Conservation (phyloP, 2,888 invertebrate genomes). For the Eupeodes latifasciatus region DNA sequence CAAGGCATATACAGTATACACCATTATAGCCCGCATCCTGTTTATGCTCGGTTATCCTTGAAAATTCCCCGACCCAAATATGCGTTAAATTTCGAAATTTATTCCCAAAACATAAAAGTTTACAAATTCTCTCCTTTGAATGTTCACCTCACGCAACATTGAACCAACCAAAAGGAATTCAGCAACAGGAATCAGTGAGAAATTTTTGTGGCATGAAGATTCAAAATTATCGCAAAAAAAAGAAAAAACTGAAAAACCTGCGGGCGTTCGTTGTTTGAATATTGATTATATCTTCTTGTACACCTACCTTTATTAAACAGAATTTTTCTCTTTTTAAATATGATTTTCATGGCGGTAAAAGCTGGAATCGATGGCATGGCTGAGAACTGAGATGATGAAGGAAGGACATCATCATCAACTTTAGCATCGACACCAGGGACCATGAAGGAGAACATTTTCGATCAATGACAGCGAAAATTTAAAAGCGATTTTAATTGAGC, state of each 20-base stretch:
- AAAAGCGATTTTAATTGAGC: constrained; percentile 48
- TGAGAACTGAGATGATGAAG: not conserved
- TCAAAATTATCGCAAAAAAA: not conserved
- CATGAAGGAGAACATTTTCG: not conserved
- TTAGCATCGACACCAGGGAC: no score
- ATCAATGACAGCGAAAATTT: constrained; percentile 6
- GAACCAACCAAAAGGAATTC: not conserved
- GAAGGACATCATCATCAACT: constrained; percentile 5
- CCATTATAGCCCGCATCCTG: not conserved
- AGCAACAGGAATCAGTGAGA: not conserved
- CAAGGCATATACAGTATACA: no score
- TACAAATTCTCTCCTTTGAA: not conserved
- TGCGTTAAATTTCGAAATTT: constrained; percentile 15
- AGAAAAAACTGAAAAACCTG: not conserved
- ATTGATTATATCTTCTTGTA: not conserved
- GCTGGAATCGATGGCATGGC: no score
- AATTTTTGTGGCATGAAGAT: not conserved
- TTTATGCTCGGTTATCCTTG: not conserved
- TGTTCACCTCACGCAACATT: constrained; percentile 7
- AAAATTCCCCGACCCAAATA: not conserved
- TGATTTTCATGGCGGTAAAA: not conserved
- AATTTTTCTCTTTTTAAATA: not conserved
- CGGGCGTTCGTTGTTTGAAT: constrained; percentile 17
- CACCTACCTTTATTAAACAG: no score
- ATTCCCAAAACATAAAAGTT: not conserved